Conservation (phyloP, 2,113 vertebrate species). For the Chaetura pelagica region DNA sequence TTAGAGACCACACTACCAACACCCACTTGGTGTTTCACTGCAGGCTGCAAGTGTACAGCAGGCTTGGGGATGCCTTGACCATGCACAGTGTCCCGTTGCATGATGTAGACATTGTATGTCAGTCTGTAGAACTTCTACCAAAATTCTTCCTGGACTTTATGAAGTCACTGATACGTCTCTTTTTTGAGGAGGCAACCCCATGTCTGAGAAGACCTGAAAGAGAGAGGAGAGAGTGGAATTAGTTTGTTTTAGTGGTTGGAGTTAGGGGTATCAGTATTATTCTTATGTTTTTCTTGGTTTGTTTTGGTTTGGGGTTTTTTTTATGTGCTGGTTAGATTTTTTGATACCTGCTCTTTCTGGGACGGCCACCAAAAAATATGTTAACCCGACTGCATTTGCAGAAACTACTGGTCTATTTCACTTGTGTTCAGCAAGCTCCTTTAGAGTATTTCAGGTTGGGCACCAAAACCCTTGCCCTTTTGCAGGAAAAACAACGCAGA, state of each 20-base stretch:
- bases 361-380: not conserved
- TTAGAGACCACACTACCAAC: not conserved
- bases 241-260: not conserved
- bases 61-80: not conserved
- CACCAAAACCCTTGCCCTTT: not conserved
- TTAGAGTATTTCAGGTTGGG: not conserved
- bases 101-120: not conserved
- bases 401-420: not conserved
- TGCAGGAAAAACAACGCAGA: not conserved
- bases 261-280: not conserved
- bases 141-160: not conserved
- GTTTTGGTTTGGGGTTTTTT: not conserved
- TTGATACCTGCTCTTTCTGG: not conserved
- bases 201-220: not conserved
- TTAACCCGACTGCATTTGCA: not conserved
- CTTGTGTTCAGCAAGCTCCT: not conserved
- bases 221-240: not conserved
- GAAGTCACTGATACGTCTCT: not conserved
- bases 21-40: not conserved
- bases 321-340: not conserved
- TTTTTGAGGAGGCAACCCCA: not conserved
- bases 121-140: not conserved
- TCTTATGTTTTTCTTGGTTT: not conserved
- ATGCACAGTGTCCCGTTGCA: not conserved
- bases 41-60: not conserved